Percentiles rank a stretch among this genome's conserved stretches.
phyloP scores from a whole-genome alignment of 2,888 invertebrate genomes.

The Chrysolina haemoptera region DNA sequence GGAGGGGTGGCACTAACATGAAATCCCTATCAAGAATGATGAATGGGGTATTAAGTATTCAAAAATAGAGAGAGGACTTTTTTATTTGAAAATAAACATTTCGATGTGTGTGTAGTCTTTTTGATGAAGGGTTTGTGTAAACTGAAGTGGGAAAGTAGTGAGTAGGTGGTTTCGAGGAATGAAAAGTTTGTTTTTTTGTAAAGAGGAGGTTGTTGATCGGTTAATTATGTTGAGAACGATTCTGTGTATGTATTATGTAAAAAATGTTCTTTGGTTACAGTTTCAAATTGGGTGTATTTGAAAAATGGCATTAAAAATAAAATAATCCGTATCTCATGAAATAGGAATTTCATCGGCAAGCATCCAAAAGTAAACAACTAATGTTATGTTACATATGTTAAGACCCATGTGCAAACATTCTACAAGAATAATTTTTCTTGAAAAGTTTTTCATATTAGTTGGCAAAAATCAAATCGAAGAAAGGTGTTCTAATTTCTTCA shows the following conservation, averaged over 20 bases:
- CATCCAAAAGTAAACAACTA: too few species aligned
- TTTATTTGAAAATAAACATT: conserved; percentile 50
- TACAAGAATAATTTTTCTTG: too few species aligned
- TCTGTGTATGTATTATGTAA: background rate
- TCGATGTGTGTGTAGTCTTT: conserved; percentile 40
- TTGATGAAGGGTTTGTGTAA: conserved; percentile 46
- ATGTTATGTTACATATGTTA: too few species aligned
- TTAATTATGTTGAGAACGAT: background rate
- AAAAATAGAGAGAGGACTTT: conserved; percentile 48
- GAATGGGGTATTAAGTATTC: conserved; percentile 49
- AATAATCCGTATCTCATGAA: too few species aligned
- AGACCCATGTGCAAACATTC: too few species aligned
- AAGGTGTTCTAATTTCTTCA: too few species aligned
- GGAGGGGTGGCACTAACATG: conserved; percentile 34
- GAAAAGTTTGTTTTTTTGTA: background rate
- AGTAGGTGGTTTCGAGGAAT: conserved; percentile 17
- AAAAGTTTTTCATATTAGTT: too few species aligned
- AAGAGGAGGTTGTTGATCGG: background rate
- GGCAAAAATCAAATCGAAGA: too few species aligned
- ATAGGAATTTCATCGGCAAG: too few species aligned
- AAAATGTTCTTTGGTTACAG: too few species aligned
- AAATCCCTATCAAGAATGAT: conserved; percentile 47
- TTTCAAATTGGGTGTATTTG: too few species aligned
- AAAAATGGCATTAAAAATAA: too few species aligned
- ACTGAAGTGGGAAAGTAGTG: conserved; percentile 39